phyloP scores from a whole-genome alignment of 2,113 vertebrate species.

The Dolichallabes microphthalmus region DNA sequence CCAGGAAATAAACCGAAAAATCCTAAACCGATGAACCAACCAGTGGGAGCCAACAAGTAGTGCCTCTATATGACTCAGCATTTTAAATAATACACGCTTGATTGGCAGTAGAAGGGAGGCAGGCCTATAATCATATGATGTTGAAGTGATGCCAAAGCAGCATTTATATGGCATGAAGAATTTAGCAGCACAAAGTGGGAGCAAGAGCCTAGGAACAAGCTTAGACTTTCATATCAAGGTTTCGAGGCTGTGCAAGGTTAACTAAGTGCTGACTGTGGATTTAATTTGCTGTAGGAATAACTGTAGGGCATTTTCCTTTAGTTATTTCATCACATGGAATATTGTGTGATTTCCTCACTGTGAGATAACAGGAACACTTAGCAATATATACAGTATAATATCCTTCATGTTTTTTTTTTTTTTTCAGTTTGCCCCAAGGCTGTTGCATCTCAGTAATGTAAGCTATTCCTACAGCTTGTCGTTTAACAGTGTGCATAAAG shows the following conservation, averaged over 20 bases:
- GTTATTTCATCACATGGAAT: background rate
- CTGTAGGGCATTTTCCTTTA: background rate
- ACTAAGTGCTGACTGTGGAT: background rate
- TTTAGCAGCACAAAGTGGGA: background rate
- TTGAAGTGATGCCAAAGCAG: conserved; percentile 6
- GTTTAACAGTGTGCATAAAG: background rate
- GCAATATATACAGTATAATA: background rate
- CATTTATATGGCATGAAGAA: background rate
- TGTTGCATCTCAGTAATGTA: background rate
- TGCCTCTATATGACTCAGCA: background rate
- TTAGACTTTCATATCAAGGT: background rate
- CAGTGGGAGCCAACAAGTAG: background rate
- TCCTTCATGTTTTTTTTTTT: too few species aligned
- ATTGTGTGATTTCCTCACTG: background rate
- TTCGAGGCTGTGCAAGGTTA: background rate
- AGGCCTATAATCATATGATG: conserved; percentile 23
- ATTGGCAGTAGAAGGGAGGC: conserved; percentile 17
- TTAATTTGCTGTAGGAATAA: background rate
- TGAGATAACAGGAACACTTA: background rate
- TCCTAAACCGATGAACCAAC: too few species aligned
- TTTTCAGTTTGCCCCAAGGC: background rate
- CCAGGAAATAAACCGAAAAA: too few species aligned
- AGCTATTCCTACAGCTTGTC: background rate
- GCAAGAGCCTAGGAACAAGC: background rate
- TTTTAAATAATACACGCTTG: background rate